Conservation (phyloP, 2,797 vertebrate species). For the Salarias fasciatus region DNA sequence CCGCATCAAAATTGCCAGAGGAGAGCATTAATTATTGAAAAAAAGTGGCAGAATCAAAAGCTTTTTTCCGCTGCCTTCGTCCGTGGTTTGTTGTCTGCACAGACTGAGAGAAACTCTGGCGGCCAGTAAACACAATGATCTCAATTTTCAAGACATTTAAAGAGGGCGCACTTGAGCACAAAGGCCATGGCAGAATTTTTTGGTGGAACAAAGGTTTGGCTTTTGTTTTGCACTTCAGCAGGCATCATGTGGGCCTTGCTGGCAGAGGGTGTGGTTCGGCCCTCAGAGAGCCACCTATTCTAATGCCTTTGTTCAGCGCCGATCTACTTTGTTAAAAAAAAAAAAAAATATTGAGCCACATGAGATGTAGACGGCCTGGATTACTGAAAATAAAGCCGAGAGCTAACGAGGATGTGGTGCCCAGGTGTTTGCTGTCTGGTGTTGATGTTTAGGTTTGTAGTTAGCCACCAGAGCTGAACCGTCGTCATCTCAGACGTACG, state of each 20-base stretch:
- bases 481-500: no score
- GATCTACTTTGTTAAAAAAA: constrained; percentile 35
- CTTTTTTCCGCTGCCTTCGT: constrained; percentile 29
- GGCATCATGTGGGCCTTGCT: constrained; percentile 45
- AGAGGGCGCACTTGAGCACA: constrained; percentile 48
- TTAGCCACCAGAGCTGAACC: no score
- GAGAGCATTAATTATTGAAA: constrained; percentile 83
- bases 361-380: constrained; percentile 43
- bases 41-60: constrained; percentile 80
- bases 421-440: no score
- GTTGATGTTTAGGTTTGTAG: no score
- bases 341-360: no score
- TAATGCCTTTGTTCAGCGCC: constrained; percentile 48
- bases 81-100: constrained; percentile 75
- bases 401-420: constrained; percentile 21
- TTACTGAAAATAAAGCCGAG: constrained; percentile 48
- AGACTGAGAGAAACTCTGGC: constrained; percentile 68
- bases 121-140: constrained; percentile 84
- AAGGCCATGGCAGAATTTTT: constrained; percentile 45
- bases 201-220: constrained; percentile 47
- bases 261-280: constrained; percentile 24
- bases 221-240: constrained; percentile 33
- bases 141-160: constrained; percentile 77
- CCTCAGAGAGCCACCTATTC: constrained; percentile 47
- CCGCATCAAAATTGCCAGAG: constrained; percentile 77